These are phyloP conservation scores for Mohoua ochrocephala DNA, from an alignment of 2,113 vertebrate genomes.

Conservation along the genomic window DNA sequence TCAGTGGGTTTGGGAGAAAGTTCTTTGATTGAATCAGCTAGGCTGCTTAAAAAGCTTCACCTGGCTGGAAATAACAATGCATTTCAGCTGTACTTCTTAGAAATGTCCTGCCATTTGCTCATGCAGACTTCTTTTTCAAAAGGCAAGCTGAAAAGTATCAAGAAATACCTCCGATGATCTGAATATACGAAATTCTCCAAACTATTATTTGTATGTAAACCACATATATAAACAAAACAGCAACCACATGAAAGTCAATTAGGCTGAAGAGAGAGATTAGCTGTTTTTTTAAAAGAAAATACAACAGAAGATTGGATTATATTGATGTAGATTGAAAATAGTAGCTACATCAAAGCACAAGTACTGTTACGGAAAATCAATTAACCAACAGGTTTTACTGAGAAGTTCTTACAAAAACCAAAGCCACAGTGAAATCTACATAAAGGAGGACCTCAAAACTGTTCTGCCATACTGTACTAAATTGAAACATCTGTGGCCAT, in stretches of 20 bases:
- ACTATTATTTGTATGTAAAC: background rate
- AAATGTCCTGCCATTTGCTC: background rate
- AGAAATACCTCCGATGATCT: background rate
- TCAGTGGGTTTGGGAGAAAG: background rate
- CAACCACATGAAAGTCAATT: background rate
- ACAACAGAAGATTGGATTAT: background rate
- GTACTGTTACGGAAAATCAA: background rate
- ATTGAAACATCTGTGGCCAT: background rate
- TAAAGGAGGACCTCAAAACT: background rate
- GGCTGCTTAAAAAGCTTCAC: background rate
- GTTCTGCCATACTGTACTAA: background rate
- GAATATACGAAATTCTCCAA: background rate
- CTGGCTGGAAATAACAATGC: background rate
- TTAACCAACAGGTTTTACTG: background rate
- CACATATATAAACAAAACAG: background rate
- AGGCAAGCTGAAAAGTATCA: background rate
- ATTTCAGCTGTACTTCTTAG: background rate
- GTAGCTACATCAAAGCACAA: background rate
- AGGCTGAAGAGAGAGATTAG: background rate
- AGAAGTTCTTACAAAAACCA: background rate
- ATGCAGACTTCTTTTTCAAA: background rate
- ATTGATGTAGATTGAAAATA: background rate
- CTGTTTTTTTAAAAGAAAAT: background rate
- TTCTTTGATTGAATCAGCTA: background rate
- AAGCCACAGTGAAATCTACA: background rate